A percentile compares a stretch with the other conserved stretches of the same genome.
Conservation (phyloP, 2,888 invertebrate species). For the Anoncus sp. region DNA sequence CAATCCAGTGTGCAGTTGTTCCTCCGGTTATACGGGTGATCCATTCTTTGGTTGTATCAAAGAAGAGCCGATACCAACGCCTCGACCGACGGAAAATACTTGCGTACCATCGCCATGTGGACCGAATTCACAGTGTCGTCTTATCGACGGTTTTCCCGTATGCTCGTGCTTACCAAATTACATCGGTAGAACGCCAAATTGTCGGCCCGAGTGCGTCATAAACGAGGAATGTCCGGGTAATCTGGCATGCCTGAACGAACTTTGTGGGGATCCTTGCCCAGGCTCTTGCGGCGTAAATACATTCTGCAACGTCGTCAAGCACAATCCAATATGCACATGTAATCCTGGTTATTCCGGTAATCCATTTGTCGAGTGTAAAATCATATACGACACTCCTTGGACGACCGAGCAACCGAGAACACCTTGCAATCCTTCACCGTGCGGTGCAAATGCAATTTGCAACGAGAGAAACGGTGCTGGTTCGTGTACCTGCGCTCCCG, state of each 20-base stretch:
- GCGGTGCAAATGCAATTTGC: constrained; percentile 94
- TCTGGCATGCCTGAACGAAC: constrained; percentile 92
- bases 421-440: constrained; percentile 94
- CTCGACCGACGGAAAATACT: constrained; percentile 87
- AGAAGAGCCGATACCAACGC: constrained; percentile 83
- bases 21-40: constrained; percentile 90
- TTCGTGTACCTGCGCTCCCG: constrained; percentile 92
- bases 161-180: constrained; percentile 92
- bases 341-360: constrained; percentile 92
- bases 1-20: constrained; percentile 93
- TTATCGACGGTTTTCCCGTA: constrained; percentile 90
- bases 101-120: constrained; percentile 94
- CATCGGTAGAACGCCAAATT: constrained; percentile 93
- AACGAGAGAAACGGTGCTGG: constrained; percentile 93
- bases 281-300: constrained; percentile 93
- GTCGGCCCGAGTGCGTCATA: constrained; percentile 93
- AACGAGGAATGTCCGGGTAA: constrained; percentile 94
- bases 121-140: constrained; percentile 92
- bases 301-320: constrained; percentile 91
- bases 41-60: constrained; percentile 90
- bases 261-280: constrained; percentile 92
- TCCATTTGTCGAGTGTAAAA: constrained; percentile 91
- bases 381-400: constrained; percentile 83
- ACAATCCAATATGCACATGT: constrained; percentile 93
- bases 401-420: constrained; percentile 87